phyloP scores from a whole-genome alignment of 2,113 vertebrate species.

The Lepisosteus oculatus region DNA sequence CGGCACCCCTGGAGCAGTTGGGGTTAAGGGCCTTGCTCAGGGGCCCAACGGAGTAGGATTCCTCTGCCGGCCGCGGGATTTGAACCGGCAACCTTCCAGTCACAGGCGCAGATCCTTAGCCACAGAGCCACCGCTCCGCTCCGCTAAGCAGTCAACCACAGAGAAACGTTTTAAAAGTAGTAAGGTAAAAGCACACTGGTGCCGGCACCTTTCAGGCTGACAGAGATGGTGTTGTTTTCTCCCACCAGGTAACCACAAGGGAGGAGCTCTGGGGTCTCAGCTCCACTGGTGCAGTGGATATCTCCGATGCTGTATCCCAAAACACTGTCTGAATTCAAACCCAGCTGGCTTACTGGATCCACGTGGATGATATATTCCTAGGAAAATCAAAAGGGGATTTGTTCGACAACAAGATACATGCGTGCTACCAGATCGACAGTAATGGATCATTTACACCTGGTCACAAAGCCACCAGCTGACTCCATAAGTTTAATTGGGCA shows the following conservation, averaged over 20 bases:
- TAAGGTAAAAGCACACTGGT: too few relatives aligned
- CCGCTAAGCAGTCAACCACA: too few relatives aligned
- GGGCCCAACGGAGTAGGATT: too few relatives aligned
- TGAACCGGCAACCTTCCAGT: too few relatives aligned
- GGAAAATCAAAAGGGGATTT: neutral
- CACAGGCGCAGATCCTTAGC: too few relatives aligned
- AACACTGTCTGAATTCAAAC: conserved; percentile 89
- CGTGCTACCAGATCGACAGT: neutral
- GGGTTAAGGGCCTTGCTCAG: too few relatives aligned
- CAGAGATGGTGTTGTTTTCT: conserved; percentile 90
- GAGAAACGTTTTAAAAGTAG: too few relatives aligned
- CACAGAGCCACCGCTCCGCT: too few relatives aligned
- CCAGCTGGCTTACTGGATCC: conserved; percentile 86
- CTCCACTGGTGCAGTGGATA: conserved; percentile 67
- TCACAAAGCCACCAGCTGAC: too few relatives aligned
- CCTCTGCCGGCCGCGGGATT: too few relatives aligned
- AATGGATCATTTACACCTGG: neutral
- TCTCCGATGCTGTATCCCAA: conserved; percentile 92
- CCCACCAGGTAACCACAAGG: conserved; percentile 96
- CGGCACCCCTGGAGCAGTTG: too few relatives aligned
- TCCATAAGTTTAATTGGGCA: neutral
- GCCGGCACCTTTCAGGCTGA: conserved; percentile 81
- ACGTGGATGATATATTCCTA: conserved; percentile 95
- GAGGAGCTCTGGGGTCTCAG: conserved; percentile 83
- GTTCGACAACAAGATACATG: neutral